These are phyloP conservation scores for Dendropsophus ebraccatus DNA, from an alignment of 2,113 vertebrate species.

Conservation along the genomic window DNA sequence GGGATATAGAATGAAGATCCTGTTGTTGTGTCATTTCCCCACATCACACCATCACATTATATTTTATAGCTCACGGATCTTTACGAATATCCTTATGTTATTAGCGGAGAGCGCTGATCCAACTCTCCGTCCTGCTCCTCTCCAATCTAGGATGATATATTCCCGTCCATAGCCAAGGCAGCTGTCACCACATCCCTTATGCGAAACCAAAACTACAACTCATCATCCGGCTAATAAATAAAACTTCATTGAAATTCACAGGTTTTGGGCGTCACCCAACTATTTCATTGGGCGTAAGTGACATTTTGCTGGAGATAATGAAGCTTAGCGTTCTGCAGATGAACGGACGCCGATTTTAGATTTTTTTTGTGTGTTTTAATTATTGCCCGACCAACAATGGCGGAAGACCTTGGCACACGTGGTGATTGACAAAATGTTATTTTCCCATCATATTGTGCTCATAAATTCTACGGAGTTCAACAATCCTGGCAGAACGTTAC, in stretches of 20 bases:
- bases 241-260: conserved; percentile 16
- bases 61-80: too few species aligned
- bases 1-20: too few species aligned
- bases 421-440: conserved; percentile 11
- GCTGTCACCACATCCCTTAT: neutral
- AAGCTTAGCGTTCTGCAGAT: conserved; percentile 39
- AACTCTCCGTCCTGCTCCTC: neutral
- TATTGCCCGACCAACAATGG: conserved; percentile 20
- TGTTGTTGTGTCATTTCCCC: too few species aligned
- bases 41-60: too few species aligned
- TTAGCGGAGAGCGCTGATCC: neutral
- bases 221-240: neutral
- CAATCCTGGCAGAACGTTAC: neutral
- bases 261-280: conserved; percentile 12
- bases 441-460: neutral
- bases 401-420: neutral
- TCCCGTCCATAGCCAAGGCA: neutral
- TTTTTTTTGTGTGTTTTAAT: conserved; percentile 30
- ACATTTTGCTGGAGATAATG: conserved; percentile 46
- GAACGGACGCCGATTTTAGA: conserved; percentile 29
- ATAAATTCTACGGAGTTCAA: conserved; percentile 3
- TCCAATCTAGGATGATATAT: neutral
- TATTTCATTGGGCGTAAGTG: conserved; percentile 23
- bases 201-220: neutral
- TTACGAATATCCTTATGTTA: too few species aligned